phyloP scores from a whole-genome alignment of 2,888 invertebrate species.

The Cantharis flavilabris region DNA sequence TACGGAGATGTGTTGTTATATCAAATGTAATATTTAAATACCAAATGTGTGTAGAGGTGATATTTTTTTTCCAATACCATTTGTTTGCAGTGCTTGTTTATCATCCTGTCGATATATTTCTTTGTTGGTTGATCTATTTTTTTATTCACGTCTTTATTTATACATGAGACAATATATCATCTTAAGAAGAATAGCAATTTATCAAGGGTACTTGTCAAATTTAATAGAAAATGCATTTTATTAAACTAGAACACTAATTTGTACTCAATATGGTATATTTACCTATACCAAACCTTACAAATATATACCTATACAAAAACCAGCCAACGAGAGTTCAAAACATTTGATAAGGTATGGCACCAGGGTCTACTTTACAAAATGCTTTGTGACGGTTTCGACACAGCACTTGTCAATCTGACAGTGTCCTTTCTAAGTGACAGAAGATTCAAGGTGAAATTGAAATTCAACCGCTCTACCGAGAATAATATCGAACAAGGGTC shows the following conservation, averaged over 20 bases:
- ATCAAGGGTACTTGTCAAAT: neutral
- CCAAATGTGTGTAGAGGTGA: neutral
- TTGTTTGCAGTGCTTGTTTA: neutral
- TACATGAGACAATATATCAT: neutral
- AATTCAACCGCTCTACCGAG: too few species aligned
- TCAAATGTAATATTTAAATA: neutral
- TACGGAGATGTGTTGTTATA: neutral
- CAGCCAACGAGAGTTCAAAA: too few species aligned
- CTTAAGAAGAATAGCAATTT: neutral
- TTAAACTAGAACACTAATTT: neutral
- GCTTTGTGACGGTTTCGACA: too few species aligned
- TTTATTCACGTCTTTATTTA: constrained; percentile 2
- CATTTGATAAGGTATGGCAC: too few species aligned
- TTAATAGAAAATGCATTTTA: neutral
- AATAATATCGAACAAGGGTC: too few species aligned
- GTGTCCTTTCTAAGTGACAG: too few species aligned
- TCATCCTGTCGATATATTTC: constrained; percentile 1
- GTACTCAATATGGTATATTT: neutral
- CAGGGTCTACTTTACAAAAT: too few species aligned
- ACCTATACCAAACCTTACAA: too few species aligned
- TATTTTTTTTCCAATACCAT: constrained; percentile 1
- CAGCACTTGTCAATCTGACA: too few species aligned
- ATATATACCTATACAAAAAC: too few species aligned
- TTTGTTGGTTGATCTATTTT: constrained; percentile 3
- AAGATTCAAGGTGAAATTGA: too few species aligned